Evolutionary conservation across 2,888 invertebrate genomes (phyloP).

Genomic region (Pherbina coryleti): DNA sequence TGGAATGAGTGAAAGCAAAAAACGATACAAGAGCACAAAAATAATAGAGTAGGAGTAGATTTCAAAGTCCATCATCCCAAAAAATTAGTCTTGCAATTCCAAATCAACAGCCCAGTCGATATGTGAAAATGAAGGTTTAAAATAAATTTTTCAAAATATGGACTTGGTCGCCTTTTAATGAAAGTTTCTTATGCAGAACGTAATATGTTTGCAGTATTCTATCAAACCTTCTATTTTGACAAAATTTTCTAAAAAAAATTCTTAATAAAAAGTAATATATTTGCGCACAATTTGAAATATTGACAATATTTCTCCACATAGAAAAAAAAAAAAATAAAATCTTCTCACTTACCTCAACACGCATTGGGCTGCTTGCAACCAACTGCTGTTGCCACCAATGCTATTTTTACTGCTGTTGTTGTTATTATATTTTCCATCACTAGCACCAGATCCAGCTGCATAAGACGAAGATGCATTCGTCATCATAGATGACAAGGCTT

Average conservation of each 20-base stretch:
- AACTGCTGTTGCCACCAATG: constrained; percentile 45
- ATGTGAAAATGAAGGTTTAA: no score
- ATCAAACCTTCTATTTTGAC: no score
- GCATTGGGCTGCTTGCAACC: constrained; percentile 48
- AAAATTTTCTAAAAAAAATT: neutral
- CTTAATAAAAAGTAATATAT: neutral
- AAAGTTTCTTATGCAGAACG: no score
- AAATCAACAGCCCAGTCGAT: no score
- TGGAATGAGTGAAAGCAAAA: neutral
- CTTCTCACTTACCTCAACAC: constrained; percentile 48
- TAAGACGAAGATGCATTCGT: constrained; percentile 32
- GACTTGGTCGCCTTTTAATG: no score
- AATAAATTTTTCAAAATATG: no score
- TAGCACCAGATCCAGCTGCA: constrained; percentile 32
- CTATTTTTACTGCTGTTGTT: constrained; percentile 21
- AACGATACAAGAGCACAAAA: neutral
- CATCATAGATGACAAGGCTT: constrained; percentile 35
- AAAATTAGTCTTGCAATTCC: no score
- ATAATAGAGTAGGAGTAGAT: no score
- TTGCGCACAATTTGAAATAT: no score
- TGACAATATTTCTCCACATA: neutral
- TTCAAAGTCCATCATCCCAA: no score
- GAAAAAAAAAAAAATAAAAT: neutral
- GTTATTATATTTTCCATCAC: constrained; percentile 29
- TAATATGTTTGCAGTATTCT: no score